phyloP scores from a whole-genome alignment of 2,113 vertebrate species.

The Cyanoderma ruficeps region DNA sequence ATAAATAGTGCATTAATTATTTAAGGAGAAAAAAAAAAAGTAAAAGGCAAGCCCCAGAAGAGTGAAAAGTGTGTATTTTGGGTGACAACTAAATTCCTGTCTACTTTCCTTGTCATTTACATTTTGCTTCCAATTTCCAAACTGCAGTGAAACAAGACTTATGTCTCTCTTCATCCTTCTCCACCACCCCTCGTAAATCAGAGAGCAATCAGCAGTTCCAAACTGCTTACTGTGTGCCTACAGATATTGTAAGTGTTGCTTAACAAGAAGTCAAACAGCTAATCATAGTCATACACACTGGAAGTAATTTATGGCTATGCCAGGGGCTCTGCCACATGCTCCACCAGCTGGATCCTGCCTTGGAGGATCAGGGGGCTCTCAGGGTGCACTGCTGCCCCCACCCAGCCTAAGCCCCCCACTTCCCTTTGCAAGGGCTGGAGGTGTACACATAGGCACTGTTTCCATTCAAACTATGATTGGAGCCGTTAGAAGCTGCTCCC shows the following conservation, averaged over 20 bases:
- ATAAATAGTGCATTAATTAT: background rate
- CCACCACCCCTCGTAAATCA: background rate
- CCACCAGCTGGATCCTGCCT: background rate
- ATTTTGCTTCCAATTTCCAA: constrained; percentile 6
- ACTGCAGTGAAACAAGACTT: background rate
- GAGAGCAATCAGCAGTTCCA: background rate
- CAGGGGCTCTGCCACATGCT: background rate
- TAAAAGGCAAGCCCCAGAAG: background rate
- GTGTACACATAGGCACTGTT: background rate
- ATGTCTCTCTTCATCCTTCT: background rate
- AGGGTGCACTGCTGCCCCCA: background rate
- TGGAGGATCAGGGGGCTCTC: background rate
- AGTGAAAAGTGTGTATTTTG: background rate
- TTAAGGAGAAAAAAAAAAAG: background rate
- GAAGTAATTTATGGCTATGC: constrained; percentile 9
- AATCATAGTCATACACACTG: background rate
- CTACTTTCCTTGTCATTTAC: background rate
- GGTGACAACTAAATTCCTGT: background rate
- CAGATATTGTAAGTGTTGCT: constrained; percentile 43
- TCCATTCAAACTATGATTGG: background rate
- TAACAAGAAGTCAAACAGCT: constrained; percentile 53
- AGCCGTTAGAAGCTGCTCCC: background rate
- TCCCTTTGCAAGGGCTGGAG: background rate
- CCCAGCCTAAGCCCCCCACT: background rate
- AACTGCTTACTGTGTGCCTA: background rate